Conservation (phyloP, 1,140 invertebrate species). For the Chymomyza costata region DNA sequence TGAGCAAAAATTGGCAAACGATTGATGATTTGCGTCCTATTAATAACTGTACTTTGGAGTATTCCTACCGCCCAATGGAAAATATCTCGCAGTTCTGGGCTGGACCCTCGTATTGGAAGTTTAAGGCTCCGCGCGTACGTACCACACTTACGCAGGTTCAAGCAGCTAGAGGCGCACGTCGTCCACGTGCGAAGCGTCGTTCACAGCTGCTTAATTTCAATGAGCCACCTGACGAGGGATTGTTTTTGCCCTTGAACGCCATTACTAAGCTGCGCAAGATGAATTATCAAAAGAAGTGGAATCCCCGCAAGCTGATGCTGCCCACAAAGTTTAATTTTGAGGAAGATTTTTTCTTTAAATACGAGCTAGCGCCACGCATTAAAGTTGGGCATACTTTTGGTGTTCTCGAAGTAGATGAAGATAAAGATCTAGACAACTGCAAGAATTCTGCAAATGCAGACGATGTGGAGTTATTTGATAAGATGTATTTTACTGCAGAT, state of each 20-base stretch:
- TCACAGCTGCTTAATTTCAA: conserved; percentile 18
- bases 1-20: conserved; percentile 27
- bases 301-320: conserved; percentile 37
- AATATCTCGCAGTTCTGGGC: conserved; percentile 51
- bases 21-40: conserved; percentile 42
- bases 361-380: conserved; percentile 11
- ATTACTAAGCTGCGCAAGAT: conserved; percentile 29
- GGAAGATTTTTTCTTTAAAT: conserved; percentile 15
- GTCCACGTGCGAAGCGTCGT: not conserved
- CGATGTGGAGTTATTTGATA: not conserved
- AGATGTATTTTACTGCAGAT: not conserved
- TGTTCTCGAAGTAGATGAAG: not conserved
- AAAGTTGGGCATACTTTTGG: too few relatives aligned
- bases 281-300: conserved; percentile 43
- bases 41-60: conserved; percentile 34
- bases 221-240: conserved; percentile 20
- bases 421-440: not conserved
- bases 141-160: not conserved
- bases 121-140: conserved; percentile 15
- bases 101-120: conserved; percentile 52
- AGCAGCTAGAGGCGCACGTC: not conserved
- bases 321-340: conserved; percentile 35
- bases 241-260: conserved; percentile 20
- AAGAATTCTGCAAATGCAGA: not conserved
- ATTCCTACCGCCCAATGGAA: conserved; percentile 44